Evolutionary conservation across 1,140 invertebrate species (phyloP), one percentile per base, ranked within the genome.

Genomic region (Elysia chlorotica): DNA sequence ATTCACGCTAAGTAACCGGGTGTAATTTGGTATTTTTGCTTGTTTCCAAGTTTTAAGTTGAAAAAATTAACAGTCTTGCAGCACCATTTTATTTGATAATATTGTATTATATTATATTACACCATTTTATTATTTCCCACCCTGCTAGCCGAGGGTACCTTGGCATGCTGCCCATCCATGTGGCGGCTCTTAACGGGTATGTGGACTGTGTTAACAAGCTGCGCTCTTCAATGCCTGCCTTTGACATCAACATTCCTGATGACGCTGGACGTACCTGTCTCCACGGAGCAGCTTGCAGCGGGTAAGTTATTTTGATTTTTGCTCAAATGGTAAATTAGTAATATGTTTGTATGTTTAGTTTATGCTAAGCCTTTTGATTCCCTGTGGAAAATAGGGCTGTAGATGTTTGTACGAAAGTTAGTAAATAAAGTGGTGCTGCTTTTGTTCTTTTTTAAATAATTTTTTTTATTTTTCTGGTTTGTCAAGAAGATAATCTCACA

Each of bases 181-280:
- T 91, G 86, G 91, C 91, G 19, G 91, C 90, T 66, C 88, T 91
- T 63, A 90, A 91, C 80, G 91, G 91, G 76, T 87, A 85, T 75
- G 82, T 88, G 30, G 88, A 89, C 78, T 91, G 90, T 78, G 89
- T 89, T 70, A 82, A 87, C 38, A 89, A 89, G 74, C 85, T 91
- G 19, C 76, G 90, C 14, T 85, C 87, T 70, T 82, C 84, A 21
- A 87, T 86, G 70, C 86, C 87, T 1, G 85, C 89, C 73, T 79
- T 91, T 57, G 87, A 86, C 73, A 82, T 88, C 53, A 82, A 87
- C 74, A 84, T 86, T 17, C 78, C 84, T 28, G 91, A 91, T 82
- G 88, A 89, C 76, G 85, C 78, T 73, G 89, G 90, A 0, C 86
- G 90, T 67, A 91, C 89, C 4, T 89, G 89, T 69, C 84, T 90